These are phyloP conservation scores for Dasyornis broadbenti DNA, from an alignment of 2,113 vertebrate species.

Conservation along the genomic window DNA sequence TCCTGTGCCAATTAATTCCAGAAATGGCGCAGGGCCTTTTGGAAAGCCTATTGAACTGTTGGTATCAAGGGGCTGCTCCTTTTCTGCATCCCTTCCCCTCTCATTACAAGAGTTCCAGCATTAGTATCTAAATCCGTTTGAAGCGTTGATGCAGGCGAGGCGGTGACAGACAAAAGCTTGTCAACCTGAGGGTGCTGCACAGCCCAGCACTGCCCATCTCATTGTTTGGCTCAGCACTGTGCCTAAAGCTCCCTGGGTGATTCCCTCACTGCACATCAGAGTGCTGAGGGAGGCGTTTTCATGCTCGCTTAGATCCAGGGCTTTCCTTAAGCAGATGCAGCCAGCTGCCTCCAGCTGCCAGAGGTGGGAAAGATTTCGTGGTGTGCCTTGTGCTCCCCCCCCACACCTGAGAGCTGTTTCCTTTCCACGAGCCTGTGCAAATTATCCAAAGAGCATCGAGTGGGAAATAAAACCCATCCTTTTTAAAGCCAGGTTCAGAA, in stretches of 20 bases:
- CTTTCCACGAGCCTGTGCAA: not conserved
- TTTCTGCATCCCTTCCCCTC: not conserved
- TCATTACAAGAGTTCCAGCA: not conserved
- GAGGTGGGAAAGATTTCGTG: not conserved
- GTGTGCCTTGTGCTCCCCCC: not conserved
- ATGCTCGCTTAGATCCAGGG: not conserved
- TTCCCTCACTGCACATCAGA: not conserved
- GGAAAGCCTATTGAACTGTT: conserved; percentile 13
- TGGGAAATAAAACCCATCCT: not conserved
- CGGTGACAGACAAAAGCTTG: not conserved
- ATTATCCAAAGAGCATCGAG: not conserved
- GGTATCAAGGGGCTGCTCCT: not conserved
- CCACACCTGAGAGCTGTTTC: not conserved
- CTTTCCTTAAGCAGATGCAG: conserved; percentile 14
- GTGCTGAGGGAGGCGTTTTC: conserved; percentile 8
- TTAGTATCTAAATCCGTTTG: not conserved
- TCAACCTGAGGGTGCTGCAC: not conserved
- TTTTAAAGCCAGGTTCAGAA: not conserved
- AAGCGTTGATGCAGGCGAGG: not conserved
- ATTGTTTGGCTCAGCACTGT: not conserved
- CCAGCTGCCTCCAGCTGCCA: conserved; percentile 37
- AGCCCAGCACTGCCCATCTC: not conserved
- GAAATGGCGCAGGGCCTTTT: not conserved
- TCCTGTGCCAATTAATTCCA: conserved; percentile 16
- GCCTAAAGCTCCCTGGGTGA: not conserved